These are phyloP conservation scores for Pachypsylla venusta DNA, from an alignment of 1,140 invertebrate species.

Conservation along the genomic window DNA sequence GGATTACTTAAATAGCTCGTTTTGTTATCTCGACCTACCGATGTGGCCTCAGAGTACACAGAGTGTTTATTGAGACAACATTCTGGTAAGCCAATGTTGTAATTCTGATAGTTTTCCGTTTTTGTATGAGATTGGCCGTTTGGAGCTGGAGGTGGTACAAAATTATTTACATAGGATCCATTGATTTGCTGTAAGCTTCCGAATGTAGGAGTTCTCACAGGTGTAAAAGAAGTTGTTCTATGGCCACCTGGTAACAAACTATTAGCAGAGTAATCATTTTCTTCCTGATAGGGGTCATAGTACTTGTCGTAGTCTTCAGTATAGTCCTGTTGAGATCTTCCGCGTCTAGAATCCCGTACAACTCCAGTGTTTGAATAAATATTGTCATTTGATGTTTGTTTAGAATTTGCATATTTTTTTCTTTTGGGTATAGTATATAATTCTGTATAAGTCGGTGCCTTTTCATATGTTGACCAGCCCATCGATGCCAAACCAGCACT, in stretches of 20 bases:
- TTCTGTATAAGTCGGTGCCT: slow-evolving; percentile 59
- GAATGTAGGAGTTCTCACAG: slow-evolving; percentile 32
- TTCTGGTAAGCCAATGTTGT: slow-evolving; percentile 15
- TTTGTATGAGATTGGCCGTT: slow-evolving; percentile 32
- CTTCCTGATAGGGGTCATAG: slow-evolving; percentile 15
- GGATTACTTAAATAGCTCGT: slow-evolving; percentile 53
- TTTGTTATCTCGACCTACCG: slow-evolving; percentile 46
- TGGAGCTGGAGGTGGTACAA: slow-evolving; percentile 36
- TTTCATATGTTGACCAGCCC: slow-evolving; percentile 63
- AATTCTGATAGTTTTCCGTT: slow-evolving; percentile 20
- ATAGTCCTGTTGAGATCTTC: slow-evolving; percentile 14
- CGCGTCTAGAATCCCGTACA: slow-evolving; percentile 8
- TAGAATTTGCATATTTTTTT: slow-evolving; percentile 5
- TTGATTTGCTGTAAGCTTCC: slow-evolving; percentile 8
- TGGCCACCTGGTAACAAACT: slow-evolving; percentile 32
- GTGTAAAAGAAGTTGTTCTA: slow-evolving; percentile 34
- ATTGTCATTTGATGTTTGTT: not conserved
- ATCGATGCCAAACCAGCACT: slow-evolving; percentile 72
- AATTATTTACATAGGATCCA: slow-evolving; percentile 26
- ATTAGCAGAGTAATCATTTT: slow-evolving; percentile 10
- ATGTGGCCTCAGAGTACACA: slow-evolving; percentile 56
- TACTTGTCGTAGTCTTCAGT: slow-evolving; percentile 13
- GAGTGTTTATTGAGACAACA: slow-evolving; percentile 40
- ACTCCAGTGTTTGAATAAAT: slow-evolving; percentile 2
- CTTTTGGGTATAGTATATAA: slow-evolving; percentile 14